Evolutionary conservation across 2,797 vertebrate genomes (phyloP), one percentile per base, ranked within the genome.

Genomic region (Taenioides sp.): DNA sequence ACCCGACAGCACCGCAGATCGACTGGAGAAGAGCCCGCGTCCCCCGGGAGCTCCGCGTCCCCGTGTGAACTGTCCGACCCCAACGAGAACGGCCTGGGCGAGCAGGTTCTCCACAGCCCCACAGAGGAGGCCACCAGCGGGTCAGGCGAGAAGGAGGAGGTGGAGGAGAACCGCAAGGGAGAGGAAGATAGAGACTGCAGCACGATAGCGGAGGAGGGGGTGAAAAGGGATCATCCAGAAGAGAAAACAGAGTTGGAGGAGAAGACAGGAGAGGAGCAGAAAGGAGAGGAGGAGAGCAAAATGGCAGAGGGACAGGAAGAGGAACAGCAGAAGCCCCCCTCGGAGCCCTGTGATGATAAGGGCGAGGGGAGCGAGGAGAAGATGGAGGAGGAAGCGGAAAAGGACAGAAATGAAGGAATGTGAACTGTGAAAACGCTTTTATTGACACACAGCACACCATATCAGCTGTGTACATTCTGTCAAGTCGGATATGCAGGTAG

Each of bases 1-100:
- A 91, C 92, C 0, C 88, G 94, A 31, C 93, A 84, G 75, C 93
- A 93, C 92, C 88, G 94, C 65, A 91, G 89, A 80, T 94, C 94
- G 3, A 73, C 79, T 18, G 84, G 88, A 31, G 93, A 93, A 47
- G 91, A 92, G 67, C 54, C 34, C 0, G 76, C 55, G 27, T 66
- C 77, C 10, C 69, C 72, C 0, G 71, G 73, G 4, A 65, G 62
- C 12, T 22, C 55, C 43, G 58, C 60, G 55, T 86, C 88, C 62
- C 79, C 79, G 0, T 67, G 70, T 82, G 87, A 91, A 82, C 80
- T 70, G 43, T 7, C 86, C 60, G 63, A 55, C 63, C 82, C 79
- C 0, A 74, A 76, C 5, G 84, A 89, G 67, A 90, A 92, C 25
- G 86, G 86, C 73, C 82, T 84, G 58, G 54, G 66, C 25, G 83